Base-by-base conservation (phyloP, 2,113 vertebrate species). In the Odontesthes bonariensis region DNA sequence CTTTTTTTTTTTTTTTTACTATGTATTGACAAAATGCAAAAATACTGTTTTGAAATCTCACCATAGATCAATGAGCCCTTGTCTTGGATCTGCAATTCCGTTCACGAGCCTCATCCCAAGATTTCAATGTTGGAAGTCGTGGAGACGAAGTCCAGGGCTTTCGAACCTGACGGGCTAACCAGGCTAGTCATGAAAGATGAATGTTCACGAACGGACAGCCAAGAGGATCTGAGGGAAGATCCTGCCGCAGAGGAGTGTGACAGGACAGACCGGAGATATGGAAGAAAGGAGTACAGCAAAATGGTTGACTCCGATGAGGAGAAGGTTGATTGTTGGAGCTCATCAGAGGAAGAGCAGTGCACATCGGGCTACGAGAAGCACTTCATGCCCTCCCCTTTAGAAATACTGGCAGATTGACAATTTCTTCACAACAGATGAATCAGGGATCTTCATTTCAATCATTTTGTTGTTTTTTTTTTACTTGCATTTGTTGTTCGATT, bases 331-430 rank as follows among this genome's bases (percentile, higher is more conserved):
- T 35, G n/a, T 17, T 77, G 33, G 61, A 86, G 55, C 78, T 84
- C 73, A 40, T 72, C 63, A 19, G 86, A 86, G 8, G 90, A 88
- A 6, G 84, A 86, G 27, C 31, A 51, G 19, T 44, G 54, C 2
- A 31, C 35, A 1, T 82, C 82, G 33, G 92, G 86, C 32, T 94
- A 94, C 1, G 93, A 94, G 74, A 90, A 83, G 69, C 93, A 92
- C 66, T 94, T 93, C 64, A 91, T 94, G 92, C 93, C 93, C 11
- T 77, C 75, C 31, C 52, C 40, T 46, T 10, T 19, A 8, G 91
- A 94, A 52, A n/a, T 93, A 54, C 32, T 57, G 40, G 17, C 44
- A 3, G 16, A 58, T 59, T 83, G 17, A 71, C 33, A 14, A 75
- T 20, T 4, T 38, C 52, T 47, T 12, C 6, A 35, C 3, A n/a